These are phyloP conservation scores for Orius laevigatus DNA, from an alignment of 1,140 invertebrate species.

Conservation along the genomic window DNA sequence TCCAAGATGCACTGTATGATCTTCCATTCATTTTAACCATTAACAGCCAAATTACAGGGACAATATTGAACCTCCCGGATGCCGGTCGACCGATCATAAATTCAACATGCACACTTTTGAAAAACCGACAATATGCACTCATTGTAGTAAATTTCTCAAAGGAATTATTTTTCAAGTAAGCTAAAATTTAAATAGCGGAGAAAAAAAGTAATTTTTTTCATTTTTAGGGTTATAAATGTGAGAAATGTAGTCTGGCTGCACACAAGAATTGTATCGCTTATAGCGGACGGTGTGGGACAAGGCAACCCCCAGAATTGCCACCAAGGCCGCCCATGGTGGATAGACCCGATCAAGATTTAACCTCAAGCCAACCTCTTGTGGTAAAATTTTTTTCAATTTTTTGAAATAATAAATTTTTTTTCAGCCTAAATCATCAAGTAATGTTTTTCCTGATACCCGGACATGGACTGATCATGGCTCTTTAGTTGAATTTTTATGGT, in stretches of 20 bases:
- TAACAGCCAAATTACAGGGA: conserved; percentile 39
- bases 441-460: conserved; percentile 1
- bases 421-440: not conserved
- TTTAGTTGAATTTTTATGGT: conserved; percentile 24
- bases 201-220: conserved; percentile 2
- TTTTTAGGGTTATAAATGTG: conserved; percentile 57
- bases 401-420: not conserved
- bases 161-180: conserved; percentile 68
- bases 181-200: conserved; percentile 10
- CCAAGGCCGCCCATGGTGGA: conserved; percentile 31
- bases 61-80: conserved; percentile 67
- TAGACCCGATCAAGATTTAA: conserved; percentile 6
- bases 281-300: conserved; percentile 48
- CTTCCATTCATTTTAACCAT: not conserved
- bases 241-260: conserved; percentile 49
- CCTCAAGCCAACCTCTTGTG: conserved; percentile 4
- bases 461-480: conserved; percentile 22
- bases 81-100: conserved; percentile 64
- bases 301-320: conserved; percentile 34
- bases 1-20: conserved; percentile 77
- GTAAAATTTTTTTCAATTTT: conserved; percentile 1
- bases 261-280: conserved; percentile 62
- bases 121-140: conserved; percentile 57
- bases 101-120: conserved; percentile 78
- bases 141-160: conserved; percentile 76